phyloP scores from a whole-genome alignment of 1,140 invertebrate species.

The Drosophila asahinai region DNA sequence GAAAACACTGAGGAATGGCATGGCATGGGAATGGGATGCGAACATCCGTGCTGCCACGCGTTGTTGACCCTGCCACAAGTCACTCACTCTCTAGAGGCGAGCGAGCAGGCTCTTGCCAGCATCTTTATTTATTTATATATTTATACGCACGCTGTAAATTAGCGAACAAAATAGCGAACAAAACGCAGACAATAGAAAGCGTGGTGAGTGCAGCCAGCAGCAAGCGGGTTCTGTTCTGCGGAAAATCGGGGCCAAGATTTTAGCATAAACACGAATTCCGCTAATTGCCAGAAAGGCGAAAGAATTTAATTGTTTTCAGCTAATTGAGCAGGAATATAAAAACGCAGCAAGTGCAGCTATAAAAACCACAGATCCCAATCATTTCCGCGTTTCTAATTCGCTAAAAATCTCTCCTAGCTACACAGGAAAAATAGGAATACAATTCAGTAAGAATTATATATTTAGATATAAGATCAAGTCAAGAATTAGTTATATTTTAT shows the following conservation, averaged over 20 bases:
- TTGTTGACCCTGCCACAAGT: conserved; percentile 74
- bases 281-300: conserved; percentile 53
- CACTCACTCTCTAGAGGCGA: conserved; percentile 15
- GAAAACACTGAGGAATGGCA: conserved; percentile 21
- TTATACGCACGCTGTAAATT: conserved; percentile 81
- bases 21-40: conserved; percentile 22
- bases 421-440: not conserved
- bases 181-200: conserved; percentile 39
- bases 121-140: conserved; percentile 77
- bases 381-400: conserved; percentile 54
- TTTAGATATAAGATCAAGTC: no score
- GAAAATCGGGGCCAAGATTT: conserved; percentile 72
- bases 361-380: conserved; percentile 25
- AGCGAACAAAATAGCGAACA: conserved; percentile 53
- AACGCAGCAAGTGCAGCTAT: conserved; percentile 42
- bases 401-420: not conserved
- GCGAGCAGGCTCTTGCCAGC: conserved; percentile 54
- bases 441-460: not conserved
- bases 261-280: conserved; percentile 62
- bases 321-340: conserved; percentile 52
- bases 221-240: conserved; percentile 31
- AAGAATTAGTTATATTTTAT: no score
- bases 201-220: conserved; percentile 10
- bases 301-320: conserved; percentile 58
- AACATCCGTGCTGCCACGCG: conserved; percentile 62